Evolutionary conservation across 2,888 invertebrate genomes (phyloP).

Genomic region (Oscheius sp.): DNA sequence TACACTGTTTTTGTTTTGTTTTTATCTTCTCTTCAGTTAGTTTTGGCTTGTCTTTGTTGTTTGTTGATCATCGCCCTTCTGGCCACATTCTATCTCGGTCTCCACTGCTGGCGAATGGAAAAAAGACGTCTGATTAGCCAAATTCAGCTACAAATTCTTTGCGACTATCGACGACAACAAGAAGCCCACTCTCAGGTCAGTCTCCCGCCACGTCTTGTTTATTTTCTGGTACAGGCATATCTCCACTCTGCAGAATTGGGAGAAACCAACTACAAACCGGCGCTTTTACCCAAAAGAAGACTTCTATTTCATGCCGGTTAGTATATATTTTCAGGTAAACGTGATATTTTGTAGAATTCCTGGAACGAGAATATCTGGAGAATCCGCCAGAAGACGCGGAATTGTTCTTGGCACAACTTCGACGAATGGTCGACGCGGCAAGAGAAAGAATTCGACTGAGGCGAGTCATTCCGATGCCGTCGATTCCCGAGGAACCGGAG

Average conservation of each 20-base stretch:
- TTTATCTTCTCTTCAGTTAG: background rate
- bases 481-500: slow-evolving; percentile 51
- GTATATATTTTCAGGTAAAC: background rate
- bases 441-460: slow-evolving; percentile 59
- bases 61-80: slow-evolving; percentile 18
- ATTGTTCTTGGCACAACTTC: slow-evolving; percentile 84
- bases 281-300: slow-evolving; percentile 34
- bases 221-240: background rate
- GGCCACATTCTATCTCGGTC: slow-evolving; percentile 43
- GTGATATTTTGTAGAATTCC: slow-evolving; percentile 72
- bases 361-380: slow-evolving; percentile 87
- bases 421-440: slow-evolving; percentile 73
- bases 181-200: slow-evolving; percentile 32
- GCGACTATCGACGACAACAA: slow-evolving; percentile 54
- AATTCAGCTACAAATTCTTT: slow-evolving; percentile 70
- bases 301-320: slow-evolving; percentile 46
- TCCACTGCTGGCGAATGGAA: slow-evolving; percentile 50
- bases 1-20: background rate
- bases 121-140: slow-evolving; percentile 59
- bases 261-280: slow-evolving; percentile 14
- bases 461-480: slow-evolving; percentile 51
- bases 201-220: background rate
- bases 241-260: background rate
- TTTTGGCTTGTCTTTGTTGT: slow-evolving; percentile 18
- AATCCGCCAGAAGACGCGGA: slow-evolving; percentile 90